Conservation (phyloP, 2,797 vertebrate genomes). For the Lates japonicus region DNA sequence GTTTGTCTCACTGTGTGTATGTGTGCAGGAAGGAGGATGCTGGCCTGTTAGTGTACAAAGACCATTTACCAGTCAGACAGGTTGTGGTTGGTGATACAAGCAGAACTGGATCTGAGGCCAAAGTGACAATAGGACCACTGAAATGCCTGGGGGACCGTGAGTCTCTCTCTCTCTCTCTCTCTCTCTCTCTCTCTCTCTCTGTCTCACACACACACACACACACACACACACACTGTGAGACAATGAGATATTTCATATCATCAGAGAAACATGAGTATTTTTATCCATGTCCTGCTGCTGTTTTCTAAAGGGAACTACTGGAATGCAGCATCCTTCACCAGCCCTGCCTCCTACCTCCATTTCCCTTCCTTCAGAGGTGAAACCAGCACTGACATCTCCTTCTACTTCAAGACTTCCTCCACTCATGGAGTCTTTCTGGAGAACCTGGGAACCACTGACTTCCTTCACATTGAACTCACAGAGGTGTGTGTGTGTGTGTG, state of each 20-base stretch:
- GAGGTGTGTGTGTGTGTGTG: constrained; percentile 85
- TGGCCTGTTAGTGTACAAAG: constrained; percentile 94
- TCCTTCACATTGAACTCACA: constrained; percentile 94
- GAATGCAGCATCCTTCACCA: constrained; percentile 94
- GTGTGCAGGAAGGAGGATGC: constrained; percentile 91
- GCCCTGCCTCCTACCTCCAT: constrained; percentile 93
- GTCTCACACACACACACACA: neutral
- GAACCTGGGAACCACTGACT: constrained; percentile 91
- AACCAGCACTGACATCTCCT: constrained; percentile 94
- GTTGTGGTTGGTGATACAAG: constrained; percentile 92
- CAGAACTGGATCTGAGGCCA: constrained; percentile 94
- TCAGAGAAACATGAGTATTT: neutral
- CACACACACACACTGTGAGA: neutral
- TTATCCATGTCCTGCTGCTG: neutral
- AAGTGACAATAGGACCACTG: constrained; percentile 92
- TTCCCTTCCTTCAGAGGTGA: constrained; percentile 93
- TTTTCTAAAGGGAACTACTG: constrained; percentile 90
- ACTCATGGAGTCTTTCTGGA: constrained; percentile 94
- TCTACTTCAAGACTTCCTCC: constrained; percentile 98
- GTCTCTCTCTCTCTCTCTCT: constrained; percentile 64
- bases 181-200: neutral
- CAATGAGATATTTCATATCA: neutral
- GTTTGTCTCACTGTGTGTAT: neutral
- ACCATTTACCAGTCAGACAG: constrained; percentile 94
- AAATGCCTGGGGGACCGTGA: constrained; percentile 95